Evolutionary conservation across 1,140 invertebrate species (phyloP), one percentile per base, ranked within the genome.

Genomic region (Saccostrea glomerata): DNA sequence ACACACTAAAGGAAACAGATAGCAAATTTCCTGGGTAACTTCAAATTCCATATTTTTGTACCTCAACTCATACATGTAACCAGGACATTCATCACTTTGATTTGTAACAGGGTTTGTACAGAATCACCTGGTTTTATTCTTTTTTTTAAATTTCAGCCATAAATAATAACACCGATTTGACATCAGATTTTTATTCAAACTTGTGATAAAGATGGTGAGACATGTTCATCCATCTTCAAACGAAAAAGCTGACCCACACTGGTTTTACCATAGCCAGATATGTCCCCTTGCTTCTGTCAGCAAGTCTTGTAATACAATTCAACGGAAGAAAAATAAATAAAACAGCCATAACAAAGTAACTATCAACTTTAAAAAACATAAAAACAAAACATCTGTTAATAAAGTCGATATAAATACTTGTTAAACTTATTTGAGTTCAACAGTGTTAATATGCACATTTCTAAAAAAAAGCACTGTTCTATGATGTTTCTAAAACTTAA

Each of bases 131-230:
- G 30, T 36, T 36, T 36, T 36, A 36, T 36, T 36, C 2, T 36
- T 36, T 36, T 36, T 2, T 36, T 2, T 47, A 1, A 47, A 47
- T 47, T 47, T 47, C 47, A 47, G 47, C 47, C 47, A 47, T 47
- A 47, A 47, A 47, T 47, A 47, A 47, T 5, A 5, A 47, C 47
- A 47, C 70, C 30, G 3, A 17, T 15, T 30, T 77, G 70, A 77
- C 70, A 77, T 77, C 70, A 77, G 70, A 77, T 77, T 77, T 77
- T 77, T 77, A 77, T 77, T 77, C 70, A 77, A 77, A 77, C 70
- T 77, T 77, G 70, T 77, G 70, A 77, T 77, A 30, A 36, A 77
- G 70, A 77, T 30, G 70, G 70, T 77, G 70, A 77, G 11, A 36
- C 30, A 30, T 36, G 70, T 77, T 77, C 70, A 77, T 36, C 70